Base-by-base conservation (phyloP, 2,797 vertebrate species). In the Antennarius maculatus region DNA sequence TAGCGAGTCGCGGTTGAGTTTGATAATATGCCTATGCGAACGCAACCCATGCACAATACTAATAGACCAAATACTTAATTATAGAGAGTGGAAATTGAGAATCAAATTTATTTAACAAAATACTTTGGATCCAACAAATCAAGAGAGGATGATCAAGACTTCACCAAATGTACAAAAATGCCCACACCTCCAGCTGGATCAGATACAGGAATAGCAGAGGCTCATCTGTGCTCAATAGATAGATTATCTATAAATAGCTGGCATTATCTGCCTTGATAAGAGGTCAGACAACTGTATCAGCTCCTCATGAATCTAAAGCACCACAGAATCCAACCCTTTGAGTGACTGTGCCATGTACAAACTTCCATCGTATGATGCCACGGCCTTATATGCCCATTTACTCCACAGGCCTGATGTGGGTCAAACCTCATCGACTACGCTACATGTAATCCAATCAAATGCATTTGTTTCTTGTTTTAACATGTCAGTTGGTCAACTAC, bases 211-310 rank as follows among this genome's bases (percentile, higher is more conserved):
- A 68, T 69, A 76, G 52, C 54, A 54, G 66, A 70, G 67, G 81
- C 81, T 91, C 81, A 85, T 83, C 83, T 88, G 82, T 79, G 65
- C 81, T 85, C 88, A 90, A 83, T 89, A 87, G 84, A 85, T 83
- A 90, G 91, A 92, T 92, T 90, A 92, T 88, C 90, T 93, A 93
- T 93, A 91, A 92, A 93, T 93, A 94, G 89, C 73, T 68, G 81
- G 86, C 58, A 86, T 92, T 91, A 92, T 83, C 89, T 85, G 86
- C 71, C 69, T 84, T 89, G 82, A 90, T 90, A 89, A 84, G 76
- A 86, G 66, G 81, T 64, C 79, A 82, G 71, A 61, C 71, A 72
- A 73, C 76, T 74, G 61, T 86, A 91, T 82, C 68, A 91, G 89
- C 87, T 89, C 73, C 81, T 87, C 90, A 90, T 80, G 76, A 73